Evolutionary conservation across 2,888 invertebrate species (phyloP).

Genomic region (Euplagia quadripunctaria): DNA sequence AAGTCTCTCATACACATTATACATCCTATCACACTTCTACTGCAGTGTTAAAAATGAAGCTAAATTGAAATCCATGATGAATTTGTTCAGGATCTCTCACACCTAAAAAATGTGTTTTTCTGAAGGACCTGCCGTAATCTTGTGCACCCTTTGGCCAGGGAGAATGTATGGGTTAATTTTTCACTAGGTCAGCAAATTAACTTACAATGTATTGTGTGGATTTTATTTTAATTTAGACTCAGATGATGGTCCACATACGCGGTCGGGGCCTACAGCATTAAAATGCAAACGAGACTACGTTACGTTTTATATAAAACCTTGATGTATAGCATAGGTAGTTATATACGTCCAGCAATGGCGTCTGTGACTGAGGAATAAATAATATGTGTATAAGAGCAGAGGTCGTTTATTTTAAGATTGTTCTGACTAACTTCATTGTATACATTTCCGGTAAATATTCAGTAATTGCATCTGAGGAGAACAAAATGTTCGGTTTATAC

Average conservation of each 20-base stretch:
- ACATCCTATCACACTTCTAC: background rate
- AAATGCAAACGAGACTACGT: background rate
- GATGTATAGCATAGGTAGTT: background rate
- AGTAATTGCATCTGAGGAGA: background rate
- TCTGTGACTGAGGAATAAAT: background rate
- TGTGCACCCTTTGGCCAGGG: no score
- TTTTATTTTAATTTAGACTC: no score
- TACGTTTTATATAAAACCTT: background rate
- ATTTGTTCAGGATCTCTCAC: background rate
- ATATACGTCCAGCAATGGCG: background rate
- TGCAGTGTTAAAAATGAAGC: background rate
- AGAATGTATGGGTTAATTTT: no score
- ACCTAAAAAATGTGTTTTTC: no score
- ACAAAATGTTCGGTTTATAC: background rate
- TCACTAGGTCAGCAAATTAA: no score
- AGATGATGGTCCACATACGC: no score
- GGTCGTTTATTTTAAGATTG: constrained; percentile 7
- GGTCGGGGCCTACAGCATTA: background rate
- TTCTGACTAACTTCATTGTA: background rate
- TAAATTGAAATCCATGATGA: background rate
- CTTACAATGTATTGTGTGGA: no score
- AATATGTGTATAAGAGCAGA: constrained; percentile 2
- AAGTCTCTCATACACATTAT: background rate
- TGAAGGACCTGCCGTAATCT: no score
- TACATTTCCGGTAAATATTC: background rate